Base-by-base conservation (phyloP, 2,113 vertebrate species). In the Lophotis ruficrista region DNA sequence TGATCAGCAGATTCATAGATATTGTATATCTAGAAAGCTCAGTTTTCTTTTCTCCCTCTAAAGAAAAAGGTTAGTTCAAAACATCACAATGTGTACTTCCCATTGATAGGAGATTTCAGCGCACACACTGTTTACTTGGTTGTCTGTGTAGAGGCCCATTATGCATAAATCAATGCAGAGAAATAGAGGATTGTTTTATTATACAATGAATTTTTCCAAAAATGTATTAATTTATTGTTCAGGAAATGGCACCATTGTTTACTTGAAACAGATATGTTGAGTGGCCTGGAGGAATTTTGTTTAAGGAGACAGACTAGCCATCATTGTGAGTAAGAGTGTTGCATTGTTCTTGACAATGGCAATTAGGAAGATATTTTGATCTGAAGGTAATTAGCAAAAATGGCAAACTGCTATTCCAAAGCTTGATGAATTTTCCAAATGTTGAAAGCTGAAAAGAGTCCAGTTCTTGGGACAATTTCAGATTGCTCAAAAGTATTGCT, bases 211-310 rank as follows among this genome's bases (percentile, higher is more conserved):
- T 43, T 53, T 92, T 90, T 87, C 45, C 3, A 78, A 92, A 96
- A 83, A 79, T 9, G 6, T 65, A 41, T 45, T 76, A 31, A 95
- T 93, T 91, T 90, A 60, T 93, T 76, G 53, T 79, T 87, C 53
- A 65, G 92, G 93, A 95, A 96, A 90, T 41, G 31, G 56, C 53
- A 92, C 56, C 18, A 45, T 60, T 89, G 75, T 96, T 97, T 94
- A 88, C 68, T 96, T 90, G 75, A 89, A 94, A 78, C 16, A 89
- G 83, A 94, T 80, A 83, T 18, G 41, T 24, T 90, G 80, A 83
- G 60, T 60, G 76, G n/a, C 43, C 58, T 75, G 51, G n/a, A 86
- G 43, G 60, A 92, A 50, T 92, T 93, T 72, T 75, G 15, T 31
- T 85, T 90, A 77, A 91, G 72, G 54, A 77, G 71, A 43, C 69